Evolutionary conservation across 1,140 invertebrate genomes (phyloP).

Genomic region (Hylaeus volcanicus): DNA sequence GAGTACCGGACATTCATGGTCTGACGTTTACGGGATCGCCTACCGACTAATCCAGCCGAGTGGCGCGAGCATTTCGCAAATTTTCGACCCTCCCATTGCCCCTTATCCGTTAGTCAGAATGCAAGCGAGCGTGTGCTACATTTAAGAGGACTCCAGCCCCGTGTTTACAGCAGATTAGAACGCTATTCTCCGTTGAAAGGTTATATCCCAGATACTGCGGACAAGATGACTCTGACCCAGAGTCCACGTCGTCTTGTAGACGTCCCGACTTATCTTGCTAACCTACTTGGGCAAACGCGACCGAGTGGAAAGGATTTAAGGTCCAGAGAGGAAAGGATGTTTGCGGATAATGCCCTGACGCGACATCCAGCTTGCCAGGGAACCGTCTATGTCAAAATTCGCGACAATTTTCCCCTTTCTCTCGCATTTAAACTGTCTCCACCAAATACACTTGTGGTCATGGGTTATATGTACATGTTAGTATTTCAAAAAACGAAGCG

Average conservation of each 20-base stretch:
- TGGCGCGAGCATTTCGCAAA: slow-evolving; percentile 20
- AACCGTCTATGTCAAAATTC: background rate
- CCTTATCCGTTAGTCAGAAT: background rate
- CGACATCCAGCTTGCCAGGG: background rate
- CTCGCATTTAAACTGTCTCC: too few species aligned
- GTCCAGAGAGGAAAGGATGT: background rate
- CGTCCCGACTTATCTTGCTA: slow-evolving; percentile 18
- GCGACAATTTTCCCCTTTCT: background rate
- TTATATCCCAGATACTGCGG: slow-evolving; percentile 14
- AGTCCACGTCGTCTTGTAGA: background rate
- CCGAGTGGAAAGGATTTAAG: slow-evolving; percentile 18
- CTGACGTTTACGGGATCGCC: slow-evolving; percentile 2
- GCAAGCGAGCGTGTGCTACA: background rate
- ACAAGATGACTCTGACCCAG: background rate
- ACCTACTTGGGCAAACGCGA: background rate
- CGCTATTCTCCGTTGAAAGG: slow-evolving; percentile 23
- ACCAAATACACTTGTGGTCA: too few species aligned
- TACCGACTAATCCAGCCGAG: slow-evolving; percentile 27
- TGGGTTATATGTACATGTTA: too few species aligned
- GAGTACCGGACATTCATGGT: background rate
- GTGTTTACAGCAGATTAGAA: slow-evolving; percentile 46
- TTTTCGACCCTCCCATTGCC: slow-evolving; percentile 11
- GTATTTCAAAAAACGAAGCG: too few species aligned
- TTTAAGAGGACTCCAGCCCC: background rate
- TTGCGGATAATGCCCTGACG: slow-evolving; percentile 23